These are phyloP conservation scores for Nomada flava DNA, from an alignment of 2,888 invertebrate species.

Conservation along the genomic window DNA sequence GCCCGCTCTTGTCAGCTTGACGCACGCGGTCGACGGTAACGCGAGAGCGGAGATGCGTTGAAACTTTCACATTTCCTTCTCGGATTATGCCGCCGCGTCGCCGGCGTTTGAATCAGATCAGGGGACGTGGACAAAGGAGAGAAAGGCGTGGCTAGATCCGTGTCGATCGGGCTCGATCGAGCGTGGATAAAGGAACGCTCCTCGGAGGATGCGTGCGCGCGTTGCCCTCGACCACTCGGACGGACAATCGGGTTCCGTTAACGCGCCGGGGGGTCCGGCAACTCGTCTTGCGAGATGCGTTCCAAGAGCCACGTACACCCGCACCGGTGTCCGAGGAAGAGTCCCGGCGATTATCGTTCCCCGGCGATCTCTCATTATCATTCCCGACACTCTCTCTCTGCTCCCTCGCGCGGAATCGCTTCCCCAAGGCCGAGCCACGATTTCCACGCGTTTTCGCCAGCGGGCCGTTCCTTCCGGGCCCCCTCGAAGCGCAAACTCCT, in stretches of 20 bases:
- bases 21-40: slow-evolving; percentile 52
- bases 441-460: too few relatives aligned
- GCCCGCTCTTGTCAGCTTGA: slow-evolving; percentile 44
- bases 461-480: too few relatives aligned
- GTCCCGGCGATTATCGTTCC: slow-evolving; percentile 77
- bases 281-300: slow-evolving; percentile 67
- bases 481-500: too few relatives aligned
- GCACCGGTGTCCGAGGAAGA: slow-evolving; percentile 61
- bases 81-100: background rate
- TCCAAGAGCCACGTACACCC: slow-evolving; percentile 63
- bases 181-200: slow-evolving; percentile 56
- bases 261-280: slow-evolving; percentile 76
- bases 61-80: slow-evolving; percentile 15
- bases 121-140: background rate
- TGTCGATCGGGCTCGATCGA: slow-evolving; percentile 19
- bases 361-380: slow-evolving; percentile 81
- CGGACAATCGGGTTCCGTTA: slow-evolving; percentile 75
- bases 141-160: slow-evolving; percentile 11
- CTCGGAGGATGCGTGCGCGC: slow-evolving; percentile 22
- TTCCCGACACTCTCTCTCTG: slow-evolving; percentile 76
- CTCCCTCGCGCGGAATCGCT: slow-evolving; percentile 69
- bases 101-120: background rate
- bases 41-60: background rate
- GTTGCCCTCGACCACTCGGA: slow-evolving; percentile 45
- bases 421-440: slow-evolving; percentile 12